phyloP scores from a whole-genome alignment of 2,797 vertebrate genomes.

The Carcharodon carcharias region DNA sequence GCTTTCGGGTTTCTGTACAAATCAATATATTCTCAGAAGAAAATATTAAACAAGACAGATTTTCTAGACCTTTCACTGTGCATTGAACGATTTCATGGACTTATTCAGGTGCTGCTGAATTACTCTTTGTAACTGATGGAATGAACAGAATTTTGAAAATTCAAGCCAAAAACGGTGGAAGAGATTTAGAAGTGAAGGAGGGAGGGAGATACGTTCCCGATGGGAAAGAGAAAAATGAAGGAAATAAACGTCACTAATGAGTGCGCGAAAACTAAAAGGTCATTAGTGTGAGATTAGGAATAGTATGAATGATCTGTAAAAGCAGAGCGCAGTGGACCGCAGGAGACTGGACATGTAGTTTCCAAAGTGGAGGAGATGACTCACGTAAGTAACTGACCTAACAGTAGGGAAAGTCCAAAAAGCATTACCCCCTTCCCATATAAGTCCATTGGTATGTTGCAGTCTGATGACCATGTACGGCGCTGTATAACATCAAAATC shows the following conservation, averaged over 20 bases:
- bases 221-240: background rate
- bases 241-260: background rate
- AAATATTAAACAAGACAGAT: background rate
- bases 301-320: background rate
- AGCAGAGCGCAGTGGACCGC: background rate
- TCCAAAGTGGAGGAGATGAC: slow-evolving; percentile 1
- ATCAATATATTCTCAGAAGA: background rate
- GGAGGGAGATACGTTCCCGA: background rate
- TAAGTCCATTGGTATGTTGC: background rate
- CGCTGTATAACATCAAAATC: background rate
- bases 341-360: background rate
- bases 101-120: background rate
- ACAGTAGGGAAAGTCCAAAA: background rate
- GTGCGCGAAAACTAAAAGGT: background rate
- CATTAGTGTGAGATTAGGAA: background rate
- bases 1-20: background rate
- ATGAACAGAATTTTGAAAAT: background rate
- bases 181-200: background rate
- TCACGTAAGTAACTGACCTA: background rate
- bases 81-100: background rate
- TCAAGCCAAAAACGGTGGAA: background rate
- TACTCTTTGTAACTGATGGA: background rate
- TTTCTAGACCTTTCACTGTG: background rate
- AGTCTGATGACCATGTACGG: background rate
- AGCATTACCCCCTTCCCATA: background rate